phyloP scores from a whole-genome alignment of 2,797 vertebrate genomes.

The Rachycentron canadum region DNA sequence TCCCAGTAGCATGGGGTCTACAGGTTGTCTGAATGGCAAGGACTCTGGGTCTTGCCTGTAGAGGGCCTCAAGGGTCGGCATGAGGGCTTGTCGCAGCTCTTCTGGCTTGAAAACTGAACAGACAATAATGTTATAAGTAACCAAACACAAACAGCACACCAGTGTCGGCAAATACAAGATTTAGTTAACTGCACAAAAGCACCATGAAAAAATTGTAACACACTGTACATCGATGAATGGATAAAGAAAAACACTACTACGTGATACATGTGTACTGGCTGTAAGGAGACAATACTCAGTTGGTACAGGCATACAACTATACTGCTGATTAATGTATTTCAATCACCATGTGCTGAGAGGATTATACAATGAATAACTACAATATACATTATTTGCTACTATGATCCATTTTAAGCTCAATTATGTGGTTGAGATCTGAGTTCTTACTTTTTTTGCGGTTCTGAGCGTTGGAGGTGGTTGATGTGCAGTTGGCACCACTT shows the following conservation, averaged over 20 bases:
- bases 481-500: constrained; percentile 81
- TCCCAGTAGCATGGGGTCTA: constrained; percentile 94
- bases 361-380: no score
- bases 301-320: background rate
- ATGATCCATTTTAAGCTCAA: background rate
- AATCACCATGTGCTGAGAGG: background rate
- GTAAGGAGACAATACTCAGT: background rate
- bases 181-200: background rate
- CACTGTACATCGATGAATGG: background rate
- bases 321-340: background rate
- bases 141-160: background rate
- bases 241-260: background rate
- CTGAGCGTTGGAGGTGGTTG: constrained; percentile 88
- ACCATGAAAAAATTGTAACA: background rate
- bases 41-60: constrained; percentile 99
- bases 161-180: background rate
- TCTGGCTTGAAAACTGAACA: constrained; percentile 96
- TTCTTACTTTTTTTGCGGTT: constrained; percentile 94
- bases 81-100: constrained; percentile 96
- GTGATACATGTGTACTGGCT: background rate
- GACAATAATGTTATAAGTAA: constrained; percentile 4
- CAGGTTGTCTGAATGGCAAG: constrained; percentile 96
- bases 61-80: constrained; percentile 97
- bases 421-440: background rate
- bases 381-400: background rate